These are phyloP conservation scores for Neosilurus hyrtlii DNA, from an alignment of 2,797 vertebrate species.

Conservation along the genomic window DNA sequence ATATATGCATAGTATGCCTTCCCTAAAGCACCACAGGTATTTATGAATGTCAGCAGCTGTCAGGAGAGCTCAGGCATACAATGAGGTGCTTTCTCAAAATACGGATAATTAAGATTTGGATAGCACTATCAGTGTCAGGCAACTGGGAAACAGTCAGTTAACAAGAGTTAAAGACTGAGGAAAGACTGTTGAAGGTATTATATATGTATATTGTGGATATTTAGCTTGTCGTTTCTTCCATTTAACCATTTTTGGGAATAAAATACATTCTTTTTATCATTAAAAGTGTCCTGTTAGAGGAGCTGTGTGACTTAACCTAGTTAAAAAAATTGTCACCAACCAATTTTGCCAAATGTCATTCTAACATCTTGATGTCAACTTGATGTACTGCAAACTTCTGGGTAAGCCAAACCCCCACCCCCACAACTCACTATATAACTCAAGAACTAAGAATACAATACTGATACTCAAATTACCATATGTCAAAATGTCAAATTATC, in stretches of 20 bases:
- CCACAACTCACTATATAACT: background rate
- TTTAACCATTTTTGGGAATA: background rate
- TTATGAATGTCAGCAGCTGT: background rate
- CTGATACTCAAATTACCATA: background rate
- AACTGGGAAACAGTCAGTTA: background rate
- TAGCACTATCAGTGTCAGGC: background rate
- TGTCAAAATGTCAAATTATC: background rate
- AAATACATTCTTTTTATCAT: slow-evolving; percentile 10
- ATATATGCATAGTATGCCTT: background rate
- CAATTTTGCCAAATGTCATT: background rate
- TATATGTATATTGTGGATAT: background rate
- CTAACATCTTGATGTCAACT: background rate
- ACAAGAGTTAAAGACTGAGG: no score
- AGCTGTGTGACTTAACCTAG: background rate
- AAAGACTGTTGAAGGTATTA: background rate
- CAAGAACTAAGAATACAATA: background rate
- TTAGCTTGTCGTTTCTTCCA: background rate
- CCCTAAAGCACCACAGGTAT: background rate
- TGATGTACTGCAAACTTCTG: background rate
- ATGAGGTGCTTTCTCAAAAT: background rate
- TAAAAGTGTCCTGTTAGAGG: background rate
- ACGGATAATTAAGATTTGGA: background rate
- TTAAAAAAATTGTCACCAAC: background rate
- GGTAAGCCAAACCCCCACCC: background rate
- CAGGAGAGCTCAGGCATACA: background rate